phyloP scores from a whole-genome alignment of 2,888 invertebrate genomes.

The Latrodectus hesperus region DNA sequence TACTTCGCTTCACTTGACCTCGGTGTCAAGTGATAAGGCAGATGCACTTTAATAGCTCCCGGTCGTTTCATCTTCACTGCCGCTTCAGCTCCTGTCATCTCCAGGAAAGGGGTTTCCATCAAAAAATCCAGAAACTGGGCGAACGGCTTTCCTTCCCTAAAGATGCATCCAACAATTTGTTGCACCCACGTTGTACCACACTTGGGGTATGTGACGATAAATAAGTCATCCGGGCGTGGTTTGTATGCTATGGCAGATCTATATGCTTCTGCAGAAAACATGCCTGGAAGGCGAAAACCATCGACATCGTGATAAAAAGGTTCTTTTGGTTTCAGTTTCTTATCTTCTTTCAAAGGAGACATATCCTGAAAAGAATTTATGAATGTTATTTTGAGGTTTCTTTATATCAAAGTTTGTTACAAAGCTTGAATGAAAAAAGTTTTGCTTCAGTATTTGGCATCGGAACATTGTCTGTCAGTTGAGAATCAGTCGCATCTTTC shows the following conservation, averaged over 20 bases:
- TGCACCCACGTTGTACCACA: conserved; percentile 62
- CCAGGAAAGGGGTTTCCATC: conserved; percentile 38
- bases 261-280: conserved; percentile 46
- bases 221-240: conserved; percentile 51
- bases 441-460: no score
- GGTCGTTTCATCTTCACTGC: conserved; percentile 38
- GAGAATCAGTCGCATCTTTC: no score
- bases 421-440: no score
- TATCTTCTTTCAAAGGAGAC: background rate
- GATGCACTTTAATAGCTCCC: conserved; percentile 70
- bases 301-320: conserved; percentile 41
- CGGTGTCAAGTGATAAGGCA: conserved; percentile 45
- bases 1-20: conserved; percentile 33
- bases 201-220: conserved; percentile 55
- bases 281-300: conserved; percentile 31
- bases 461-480: no score
- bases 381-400: no score
- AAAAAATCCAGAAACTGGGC: conserved; percentile 13
- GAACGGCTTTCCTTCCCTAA: conserved; percentile 29
- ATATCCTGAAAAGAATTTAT: no score
- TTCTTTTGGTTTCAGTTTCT: background rate
- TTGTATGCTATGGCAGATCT: conserved; percentile 43
- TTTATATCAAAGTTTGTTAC: no score
- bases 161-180: conserved; percentile 49
- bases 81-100: conserved; percentile 45